These are phyloP conservation scores for Micrastur ruficollis DNA, from an alignment of 2,797 vertebrate genomes.

Conservation along the genomic window DNA sequence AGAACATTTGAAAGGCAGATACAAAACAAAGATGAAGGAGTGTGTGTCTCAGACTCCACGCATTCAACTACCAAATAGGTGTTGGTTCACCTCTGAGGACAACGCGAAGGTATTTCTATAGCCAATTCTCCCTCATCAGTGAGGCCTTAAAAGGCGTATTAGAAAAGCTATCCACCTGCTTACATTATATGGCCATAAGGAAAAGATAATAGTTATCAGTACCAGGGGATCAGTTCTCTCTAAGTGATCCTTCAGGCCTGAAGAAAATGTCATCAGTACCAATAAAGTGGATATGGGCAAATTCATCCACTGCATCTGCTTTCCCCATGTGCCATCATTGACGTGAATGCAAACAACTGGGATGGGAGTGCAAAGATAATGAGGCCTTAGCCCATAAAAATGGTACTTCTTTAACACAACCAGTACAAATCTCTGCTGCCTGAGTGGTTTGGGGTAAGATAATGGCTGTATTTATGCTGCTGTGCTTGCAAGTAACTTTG, in stretches of 20 bases:
- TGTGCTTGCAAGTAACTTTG: neutral
- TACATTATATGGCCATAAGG: neutral
- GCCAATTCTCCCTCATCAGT: neutral
- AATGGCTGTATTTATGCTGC: neutral
- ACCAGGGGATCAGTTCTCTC: neutral
- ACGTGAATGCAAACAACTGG: neutral
- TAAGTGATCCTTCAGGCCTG: neutral
- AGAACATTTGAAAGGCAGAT: neutral
- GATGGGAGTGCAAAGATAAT: neutral
- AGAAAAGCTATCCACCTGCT: neutral
- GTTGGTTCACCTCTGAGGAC: neutral
- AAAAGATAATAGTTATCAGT: neutral
- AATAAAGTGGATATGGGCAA: neutral
- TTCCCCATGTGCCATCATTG: accelerated
- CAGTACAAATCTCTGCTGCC: neutral
- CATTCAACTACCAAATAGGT: neutral
- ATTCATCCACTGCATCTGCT: neutral
- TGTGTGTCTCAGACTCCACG: neutral
- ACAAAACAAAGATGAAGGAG: neutral
- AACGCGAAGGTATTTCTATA: neutral
- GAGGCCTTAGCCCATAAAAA: neutral
- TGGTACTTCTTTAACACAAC: neutral
- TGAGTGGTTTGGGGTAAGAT: neutral
- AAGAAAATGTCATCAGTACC: neutral
- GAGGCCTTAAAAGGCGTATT: neutral